Conservation (phyloP, 2,888 invertebrate species). For the Epirrhoe alternata region DNA sequence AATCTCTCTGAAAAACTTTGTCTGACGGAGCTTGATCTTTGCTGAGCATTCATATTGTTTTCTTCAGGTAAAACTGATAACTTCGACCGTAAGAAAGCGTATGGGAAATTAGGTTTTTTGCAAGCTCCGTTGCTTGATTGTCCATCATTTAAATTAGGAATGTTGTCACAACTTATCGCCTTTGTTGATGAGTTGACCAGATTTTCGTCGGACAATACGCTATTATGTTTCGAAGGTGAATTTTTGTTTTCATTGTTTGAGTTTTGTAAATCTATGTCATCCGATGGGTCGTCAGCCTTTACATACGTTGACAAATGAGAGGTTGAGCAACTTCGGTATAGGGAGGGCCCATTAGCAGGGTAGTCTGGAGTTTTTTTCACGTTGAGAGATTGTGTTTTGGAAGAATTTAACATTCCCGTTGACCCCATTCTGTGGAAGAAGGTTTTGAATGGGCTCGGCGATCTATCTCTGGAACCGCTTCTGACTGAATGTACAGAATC, state of each 20-base stretch:
- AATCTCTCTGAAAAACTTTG: slow-evolving; percentile 83
- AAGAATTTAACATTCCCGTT: slow-evolving; percentile 89
- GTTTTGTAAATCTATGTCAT: slow-evolving; percentile 88
- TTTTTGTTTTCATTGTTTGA: slow-evolving; percentile 68
- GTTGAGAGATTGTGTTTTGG: slow-evolving; percentile 78
- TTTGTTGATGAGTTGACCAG: slow-evolving; percentile 82
- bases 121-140: slow-evolving; percentile 75
- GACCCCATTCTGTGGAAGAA: slow-evolving; percentile 91
- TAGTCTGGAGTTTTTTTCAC: slow-evolving; percentile 71
- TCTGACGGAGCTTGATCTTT: slow-evolving; percentile 76
- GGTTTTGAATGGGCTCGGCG: slow-evolving; percentile 88
- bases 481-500: slow-evolving; percentile 79
- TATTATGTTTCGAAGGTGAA: slow-evolving; percentile 68
- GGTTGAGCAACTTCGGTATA: slow-evolving; percentile 92
- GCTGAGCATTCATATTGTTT: slow-evolving; percentile 84
- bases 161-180: slow-evolving; percentile 90
- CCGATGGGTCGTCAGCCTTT: slow-evolving; percentile 92
- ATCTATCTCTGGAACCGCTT: slow-evolving; percentile 82
- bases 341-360: slow-evolving; percentile 74
- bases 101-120: slow-evolving; percentile 89
- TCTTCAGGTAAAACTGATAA: slow-evolving; percentile 92
- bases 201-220: slow-evolving; percentile 65
- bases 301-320: slow-evolving; percentile 91
- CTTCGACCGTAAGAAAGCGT: slow-evolving; percentile 91
- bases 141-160: slow-evolving; percentile 84